phyloP scores from a whole-genome alignment of 1,140 invertebrate genomes.

The Euglossa dilemma region DNA sequence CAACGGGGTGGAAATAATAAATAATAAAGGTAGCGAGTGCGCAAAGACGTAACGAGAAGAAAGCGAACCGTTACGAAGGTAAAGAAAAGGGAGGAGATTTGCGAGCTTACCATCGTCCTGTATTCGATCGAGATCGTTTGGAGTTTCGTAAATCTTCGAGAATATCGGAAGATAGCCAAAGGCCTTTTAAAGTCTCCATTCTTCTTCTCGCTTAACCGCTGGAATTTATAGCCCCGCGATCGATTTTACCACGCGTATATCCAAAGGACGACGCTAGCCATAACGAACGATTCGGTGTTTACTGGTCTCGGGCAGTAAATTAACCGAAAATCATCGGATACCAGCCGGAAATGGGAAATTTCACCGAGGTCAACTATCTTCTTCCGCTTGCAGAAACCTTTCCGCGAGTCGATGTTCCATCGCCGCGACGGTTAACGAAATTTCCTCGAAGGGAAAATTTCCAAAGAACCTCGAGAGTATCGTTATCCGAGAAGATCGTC shows the following conservation, averaged over 20 bases:
- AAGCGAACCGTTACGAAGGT: background rate
- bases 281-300: conserved; percentile 72
- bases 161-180: conserved; percentile 12
- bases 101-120: background rate
- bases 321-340: conserved; percentile 71
- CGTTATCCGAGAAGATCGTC: too few species aligned
- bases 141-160: conserved; percentile 19
- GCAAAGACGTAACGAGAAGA: background rate
- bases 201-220: background rate
- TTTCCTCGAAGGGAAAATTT: too few species aligned
- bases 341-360: background rate
- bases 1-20: background rate
- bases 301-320: conserved; percentile 65
- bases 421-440: too few species aligned
- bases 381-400: background rate
- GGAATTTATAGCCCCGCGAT: conserved; percentile 14
- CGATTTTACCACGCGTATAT: conserved; percentile 24
- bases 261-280: conserved; percentile 50
- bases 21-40: background rate
- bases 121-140: background rate
- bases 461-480: too few species aligned
- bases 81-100: background rate
- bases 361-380: background rate
- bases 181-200: background rate
- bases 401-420: too few species aligned